Percentiles rank a stretch among this genome's conserved stretches.
phyloP scores from a whole-genome alignment of 2,113 vertebrate species.

The Bubo bubo region DNA sequence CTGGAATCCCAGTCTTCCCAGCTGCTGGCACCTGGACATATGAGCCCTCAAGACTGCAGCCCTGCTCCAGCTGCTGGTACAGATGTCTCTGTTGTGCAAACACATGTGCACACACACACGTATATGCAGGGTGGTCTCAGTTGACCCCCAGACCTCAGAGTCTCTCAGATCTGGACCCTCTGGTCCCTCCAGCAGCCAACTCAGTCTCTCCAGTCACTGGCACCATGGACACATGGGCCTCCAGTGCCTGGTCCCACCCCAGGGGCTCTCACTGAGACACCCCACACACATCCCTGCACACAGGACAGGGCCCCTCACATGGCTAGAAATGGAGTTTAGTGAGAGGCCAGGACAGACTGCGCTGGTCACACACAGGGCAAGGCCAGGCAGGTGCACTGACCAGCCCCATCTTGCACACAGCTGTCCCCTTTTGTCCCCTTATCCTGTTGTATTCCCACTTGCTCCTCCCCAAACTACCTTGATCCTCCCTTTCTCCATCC shows the following conservation, averaged over 20 bases:
- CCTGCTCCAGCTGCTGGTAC: background rate
- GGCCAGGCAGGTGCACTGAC: background rate
- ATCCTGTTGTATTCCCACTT: background rate
- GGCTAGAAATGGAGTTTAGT: background rate
- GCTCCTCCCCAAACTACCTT: background rate
- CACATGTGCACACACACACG: too few species aligned
- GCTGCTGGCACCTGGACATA: background rate
- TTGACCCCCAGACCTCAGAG: background rate
- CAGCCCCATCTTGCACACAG: background rate
- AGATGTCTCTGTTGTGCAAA: accelerated
- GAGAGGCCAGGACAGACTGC: background rate
- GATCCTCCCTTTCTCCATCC: background rate
- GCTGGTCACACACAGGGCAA: background rate
- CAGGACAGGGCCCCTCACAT: background rate
- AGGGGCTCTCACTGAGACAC: background rate
- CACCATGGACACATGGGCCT: background rate
- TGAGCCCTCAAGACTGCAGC: accelerated
- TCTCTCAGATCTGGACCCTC: background rate
- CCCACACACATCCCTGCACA: background rate
- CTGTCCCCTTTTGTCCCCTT: background rate
- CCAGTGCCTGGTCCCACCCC: accelerated
- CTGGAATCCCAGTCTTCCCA: too few species aligned
- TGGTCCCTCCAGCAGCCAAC: background rate
- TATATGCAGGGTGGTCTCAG: background rate
- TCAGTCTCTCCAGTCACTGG: background rate